phyloP scores from a whole-genome alignment of 2,113 vertebrate species.

The Erythrocebus patas region DNA sequence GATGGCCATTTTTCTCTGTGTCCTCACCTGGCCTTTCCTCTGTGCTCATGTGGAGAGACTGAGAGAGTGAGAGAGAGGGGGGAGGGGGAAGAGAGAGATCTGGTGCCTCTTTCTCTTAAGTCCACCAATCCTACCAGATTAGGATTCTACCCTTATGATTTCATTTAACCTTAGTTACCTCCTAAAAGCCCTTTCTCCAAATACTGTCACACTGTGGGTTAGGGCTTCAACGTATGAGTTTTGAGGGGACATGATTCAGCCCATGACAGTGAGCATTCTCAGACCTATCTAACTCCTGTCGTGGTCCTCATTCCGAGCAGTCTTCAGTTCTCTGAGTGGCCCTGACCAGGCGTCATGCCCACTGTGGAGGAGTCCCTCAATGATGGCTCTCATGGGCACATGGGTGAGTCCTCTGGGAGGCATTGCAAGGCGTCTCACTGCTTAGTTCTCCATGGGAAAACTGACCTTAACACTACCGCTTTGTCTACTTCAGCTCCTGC shows the following conservation, averaged over 20 bases:
- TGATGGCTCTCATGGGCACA: no score
- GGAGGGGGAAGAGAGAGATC: no score
- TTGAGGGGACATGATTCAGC: neutral
- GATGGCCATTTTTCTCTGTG: neutral
- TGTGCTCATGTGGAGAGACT: neutral
- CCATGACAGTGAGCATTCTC: neutral
- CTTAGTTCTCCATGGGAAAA: neutral
- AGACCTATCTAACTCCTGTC: neutral
- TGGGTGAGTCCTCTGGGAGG: neutral
- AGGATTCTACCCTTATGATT: neutral
- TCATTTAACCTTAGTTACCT: neutral
- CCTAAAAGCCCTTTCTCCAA: neutral
- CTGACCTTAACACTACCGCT: neutral
- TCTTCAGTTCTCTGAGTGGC: neutral
- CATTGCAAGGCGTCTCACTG: neutral
- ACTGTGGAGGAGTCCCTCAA: neutral
- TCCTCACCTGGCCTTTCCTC: neutral
- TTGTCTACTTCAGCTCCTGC: neutral
- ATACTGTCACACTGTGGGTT: neutral
- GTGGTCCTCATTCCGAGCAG: neutral
- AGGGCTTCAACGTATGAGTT: neutral
- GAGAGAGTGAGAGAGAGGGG: no score
- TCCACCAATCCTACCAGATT: neutral
- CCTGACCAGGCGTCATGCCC: neutral
- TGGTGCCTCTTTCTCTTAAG: no score